A percentile compares a stretch with the other conserved stretches of the same genome.
These are phyloP conservation scores for Callyntrura guangdongensis DNA, from an alignment of 2,888 invertebrate species.

Conservation along the genomic window DNA sequence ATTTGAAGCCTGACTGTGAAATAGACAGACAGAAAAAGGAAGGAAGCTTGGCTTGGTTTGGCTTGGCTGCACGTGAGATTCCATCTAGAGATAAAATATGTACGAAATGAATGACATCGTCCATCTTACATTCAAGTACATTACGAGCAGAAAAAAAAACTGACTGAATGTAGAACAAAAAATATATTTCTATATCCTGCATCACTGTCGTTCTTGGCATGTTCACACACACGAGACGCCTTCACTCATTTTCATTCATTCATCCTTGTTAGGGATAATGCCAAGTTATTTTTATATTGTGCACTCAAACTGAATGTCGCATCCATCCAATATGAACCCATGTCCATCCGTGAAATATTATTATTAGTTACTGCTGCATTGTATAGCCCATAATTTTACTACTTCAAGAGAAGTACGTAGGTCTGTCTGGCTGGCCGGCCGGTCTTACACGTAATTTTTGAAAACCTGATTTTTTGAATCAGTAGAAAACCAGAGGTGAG, in stretches of 20 bases:
- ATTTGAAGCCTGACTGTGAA: slow-evolving; percentile 28
- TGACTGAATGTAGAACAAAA: background rate
- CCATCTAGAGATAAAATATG: slow-evolving; percentile 53
- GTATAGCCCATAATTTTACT: no score
- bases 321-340: background rate
- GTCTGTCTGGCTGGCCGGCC: no score
- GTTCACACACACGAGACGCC: slow-evolving; percentile 10
- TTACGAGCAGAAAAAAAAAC: background rate
- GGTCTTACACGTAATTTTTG: no score
- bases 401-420: no score
- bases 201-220: background rate
- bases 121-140: slow-evolving; percentile 48
- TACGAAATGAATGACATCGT: slow-evolving; percentile 64
- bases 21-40: slow-evolving; percentile 50
- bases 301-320: background rate
- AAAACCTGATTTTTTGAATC: no score
- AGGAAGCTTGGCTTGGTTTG: slow-evolving; percentile 57
- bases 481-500: no score
- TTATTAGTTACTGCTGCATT: no score
- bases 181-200: slow-evolving; percentile 15
- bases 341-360: background rate
- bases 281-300: background rate
- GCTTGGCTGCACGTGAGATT: slow-evolving; percentile 63
- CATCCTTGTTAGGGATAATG: background rate
- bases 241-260: slow-evolving; percentile 4